Base-by-base conservation (phyloP, 1,140 invertebrate species). In the Batillaria attramentaria region DNA sequence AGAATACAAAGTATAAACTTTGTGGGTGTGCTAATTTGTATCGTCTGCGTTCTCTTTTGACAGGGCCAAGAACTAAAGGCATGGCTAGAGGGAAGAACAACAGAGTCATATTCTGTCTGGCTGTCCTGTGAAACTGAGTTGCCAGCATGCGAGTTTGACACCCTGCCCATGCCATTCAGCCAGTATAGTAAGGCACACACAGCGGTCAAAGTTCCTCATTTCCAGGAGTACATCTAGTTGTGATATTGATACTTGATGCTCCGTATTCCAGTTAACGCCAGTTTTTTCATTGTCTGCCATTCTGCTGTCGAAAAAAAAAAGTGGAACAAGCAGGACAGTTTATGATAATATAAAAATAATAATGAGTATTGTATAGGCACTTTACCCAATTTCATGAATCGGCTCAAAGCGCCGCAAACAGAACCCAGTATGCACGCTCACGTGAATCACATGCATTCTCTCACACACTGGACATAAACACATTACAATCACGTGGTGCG, bases 31-130 rank as follows among this genome's bases (percentile, higher is more conserved):
- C 46, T 24, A 50, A 13, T 50, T 13, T n/a, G 8, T 62, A 1
- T 62, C 2, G 6, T 8, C 10, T 24, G 8, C 5, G 8, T 24
- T 62, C 8, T 28, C 24, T 10, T 35, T 78, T 76, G 57, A n/a
- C 46, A 87, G 87, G 84, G 82, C 66, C 42, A 39, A 41, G 62
- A 85, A 46, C 39, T 91, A 5, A 84, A 88, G 78, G 18, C 35
- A 10, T 79, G 84, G 75, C 79, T 91, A 50, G 85, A 84, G n/a
- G n/a, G n/a, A n/a, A n/a, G 46, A 76, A 84, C 39, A 73, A n/a
- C n/a, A n/a, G n/a, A 84, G 78, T 86, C 84, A 13, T 87, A 85
- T 81, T 83, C 86, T 54, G 85, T 89, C 18, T 91, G 90, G 90
- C 87, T 89, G 79, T 90, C 89, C 0, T 84, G 82, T 66, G 85